phyloP scores from a whole-genome alignment of 2,888 invertebrate genomes.

The Brenthis hecate region DNA sequence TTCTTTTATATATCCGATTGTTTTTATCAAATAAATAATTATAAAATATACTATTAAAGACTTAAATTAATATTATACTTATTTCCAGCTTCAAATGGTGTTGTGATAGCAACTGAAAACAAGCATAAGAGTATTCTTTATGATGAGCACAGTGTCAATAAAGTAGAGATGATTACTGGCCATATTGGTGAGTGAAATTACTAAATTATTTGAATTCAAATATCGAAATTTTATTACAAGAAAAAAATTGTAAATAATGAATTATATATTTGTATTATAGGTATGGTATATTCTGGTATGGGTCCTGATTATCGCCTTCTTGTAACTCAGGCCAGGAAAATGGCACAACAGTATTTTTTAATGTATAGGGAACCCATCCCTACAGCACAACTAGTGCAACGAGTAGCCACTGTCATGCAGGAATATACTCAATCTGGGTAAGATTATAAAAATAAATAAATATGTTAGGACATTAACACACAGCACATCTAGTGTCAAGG shows the following conservation, averaged over 20 bases:
- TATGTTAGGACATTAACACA: too few relatives aligned
- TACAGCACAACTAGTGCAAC: conserved; percentile 96
- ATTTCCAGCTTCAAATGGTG: conserved; percentile 95
- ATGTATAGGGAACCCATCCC: conserved; percentile 98
- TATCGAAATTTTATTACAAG: too few relatives aligned
- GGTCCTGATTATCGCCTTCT: conserved; percentile 95
- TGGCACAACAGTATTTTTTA: conserved; percentile 96
- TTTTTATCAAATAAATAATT: not conserved
- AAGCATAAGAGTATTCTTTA: conserved; percentile 98
- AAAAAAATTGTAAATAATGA: not conserved
- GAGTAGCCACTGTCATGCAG: conserved; percentile 99
- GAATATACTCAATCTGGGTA: conserved; percentile 99
- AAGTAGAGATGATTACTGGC: conserved; percentile 97
- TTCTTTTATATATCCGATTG: not conserved
- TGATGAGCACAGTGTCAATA: conserved; percentile 98
- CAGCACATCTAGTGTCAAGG: too few relatives aligned
- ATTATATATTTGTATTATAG: conserved; percentile 77
- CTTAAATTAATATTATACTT: conserved; percentile 6
- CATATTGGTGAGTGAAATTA: conserved; percentile 80
- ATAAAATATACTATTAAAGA: not conserved
- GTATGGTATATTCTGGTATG: conserved; percentile 99
- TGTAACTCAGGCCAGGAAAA: conserved; percentile 94
- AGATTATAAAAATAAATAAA: conserved; percentile 38
- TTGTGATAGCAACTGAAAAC: conserved; percentile 99
- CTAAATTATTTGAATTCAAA: not conserved